These are phyloP conservation scores for Pitta sordida DNA, from an alignment of 2,113 vertebrate genomes.

Conservation along the genomic window DNA sequence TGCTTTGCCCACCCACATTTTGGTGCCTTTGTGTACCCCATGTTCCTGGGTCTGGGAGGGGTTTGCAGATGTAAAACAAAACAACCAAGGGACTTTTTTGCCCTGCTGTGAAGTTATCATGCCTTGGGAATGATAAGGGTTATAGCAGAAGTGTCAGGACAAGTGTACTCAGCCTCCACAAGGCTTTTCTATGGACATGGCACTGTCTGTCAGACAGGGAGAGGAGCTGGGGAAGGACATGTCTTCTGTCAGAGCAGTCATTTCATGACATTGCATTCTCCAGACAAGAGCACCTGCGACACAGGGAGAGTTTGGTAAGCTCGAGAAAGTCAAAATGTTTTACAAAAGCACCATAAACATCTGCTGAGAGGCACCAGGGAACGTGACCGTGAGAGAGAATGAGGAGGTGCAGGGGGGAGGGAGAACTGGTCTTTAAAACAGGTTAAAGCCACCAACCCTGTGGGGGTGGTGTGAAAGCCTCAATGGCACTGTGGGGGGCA, in stretches of 20 bases:
- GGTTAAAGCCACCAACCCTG: not conserved
- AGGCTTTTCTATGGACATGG: not conserved
- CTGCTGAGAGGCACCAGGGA: slow-evolving; percentile 6
- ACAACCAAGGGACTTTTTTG: not conserved
- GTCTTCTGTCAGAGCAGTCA: not conserved
- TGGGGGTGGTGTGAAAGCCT: not conserved
- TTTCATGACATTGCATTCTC: not conserved
- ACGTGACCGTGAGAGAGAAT: not conserved
- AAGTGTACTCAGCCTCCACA: not conserved
- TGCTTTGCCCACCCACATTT: not conserved
- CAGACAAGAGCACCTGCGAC: not conserved
- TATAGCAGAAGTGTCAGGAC: not conserved
- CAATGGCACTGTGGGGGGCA: not conserved
- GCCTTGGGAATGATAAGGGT: not conserved
- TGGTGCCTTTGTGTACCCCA: not conserved
- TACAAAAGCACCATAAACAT: slow-evolving; percentile 7
- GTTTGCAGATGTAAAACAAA: not conserved
- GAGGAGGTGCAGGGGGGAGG: not conserved
- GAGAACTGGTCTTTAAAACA: not conserved
- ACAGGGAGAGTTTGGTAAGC: not conserved
- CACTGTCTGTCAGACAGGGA: not conserved
- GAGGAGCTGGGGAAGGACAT: not conserved
- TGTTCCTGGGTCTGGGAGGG: not conserved
- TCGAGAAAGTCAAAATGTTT: not conserved
- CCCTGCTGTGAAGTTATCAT: not conserved